phyloP scores from a whole-genome alignment of 1,140 invertebrate genomes.

The Drosophila watanabei region DNA sequence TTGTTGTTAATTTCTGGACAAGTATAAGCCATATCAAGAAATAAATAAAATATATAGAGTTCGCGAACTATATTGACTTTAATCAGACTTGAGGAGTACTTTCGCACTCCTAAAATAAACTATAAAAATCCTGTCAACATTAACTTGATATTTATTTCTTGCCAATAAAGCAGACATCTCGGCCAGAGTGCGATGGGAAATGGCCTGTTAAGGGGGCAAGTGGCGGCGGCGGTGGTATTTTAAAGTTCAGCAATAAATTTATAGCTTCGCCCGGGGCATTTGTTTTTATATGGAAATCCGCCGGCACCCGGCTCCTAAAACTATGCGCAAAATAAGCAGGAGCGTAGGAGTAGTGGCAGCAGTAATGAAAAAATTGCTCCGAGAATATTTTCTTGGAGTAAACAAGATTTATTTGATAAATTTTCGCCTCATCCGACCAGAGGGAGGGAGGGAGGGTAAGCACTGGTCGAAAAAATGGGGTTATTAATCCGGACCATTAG shows the following conservation, averaged over 20 bases:
- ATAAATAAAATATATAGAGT: not conserved
- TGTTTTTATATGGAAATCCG: constrained; percentile 57
- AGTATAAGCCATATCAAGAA: not conserved
- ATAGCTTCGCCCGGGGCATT: constrained; percentile 65
- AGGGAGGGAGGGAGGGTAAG: not conserved
- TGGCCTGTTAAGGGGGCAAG: constrained; percentile 34
- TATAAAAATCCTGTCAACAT: not conserved
- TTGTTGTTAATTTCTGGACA: not conserved
- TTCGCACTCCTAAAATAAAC: not conserved
- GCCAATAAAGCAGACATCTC: constrained; percentile 4
- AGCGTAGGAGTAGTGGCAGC: constrained; percentile 6
- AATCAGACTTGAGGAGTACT: no score
- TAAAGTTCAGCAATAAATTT: constrained; percentile 83
- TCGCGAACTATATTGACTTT: not conserved
- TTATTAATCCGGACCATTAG: constrained; percentile 29
- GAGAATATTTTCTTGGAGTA: constrained; percentile 64
- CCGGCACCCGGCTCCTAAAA: constrained; percentile 35
- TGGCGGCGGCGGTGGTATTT: constrained; percentile 69
- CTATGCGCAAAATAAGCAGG: constrained; percentile 68
- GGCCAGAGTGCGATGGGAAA: constrained; percentile 12
- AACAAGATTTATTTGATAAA: constrained; percentile 65
- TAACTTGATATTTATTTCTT: not conserved
- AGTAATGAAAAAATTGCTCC: constrained; percentile 73
- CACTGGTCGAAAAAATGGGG: not conserved
- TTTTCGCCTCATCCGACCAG: constrained; percentile 23